Base-by-base conservation (phyloP, 2,797 vertebrate genomes). In the Thalassophryne amazonica region DNA sequence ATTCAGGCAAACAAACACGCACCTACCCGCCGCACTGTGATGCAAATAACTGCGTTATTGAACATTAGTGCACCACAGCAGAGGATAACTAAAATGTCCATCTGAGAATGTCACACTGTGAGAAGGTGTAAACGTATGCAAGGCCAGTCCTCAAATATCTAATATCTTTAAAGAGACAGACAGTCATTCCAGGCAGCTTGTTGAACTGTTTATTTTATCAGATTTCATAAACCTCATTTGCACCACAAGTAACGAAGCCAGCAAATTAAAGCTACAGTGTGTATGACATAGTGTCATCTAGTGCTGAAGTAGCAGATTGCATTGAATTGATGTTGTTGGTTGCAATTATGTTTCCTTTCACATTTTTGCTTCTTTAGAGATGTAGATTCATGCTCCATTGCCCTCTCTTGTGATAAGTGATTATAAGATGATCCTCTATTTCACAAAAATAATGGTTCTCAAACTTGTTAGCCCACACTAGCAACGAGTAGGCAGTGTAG, bases 31-130 rank as follows among this genome's bases (percentile, higher is more conserved):
- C 46, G 48, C 41, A 37, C 35, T 40, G 52, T 52, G 69, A 67
- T 69, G 60, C 41, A 78, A 80, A 84, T 76, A 60, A 75, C 78
- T 76, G 33, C 69, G 49, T 63, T 80, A 78, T 78, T 84, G 80
- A 84, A 81, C 73, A 78, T 77, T 80, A 81, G 60, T 21, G 57
- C 62, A 54, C 68, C 71, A 76, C 75, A 65, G 60, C 73, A 61
- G 56, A 71, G 73, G 71, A 73, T 50, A 75, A 74, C 76, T 68
- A 65, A 78, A 78, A 79, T 52, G 71, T 73, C 80, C 82, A 65
- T 67, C 60, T 72, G 35, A 48, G 43, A 77, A 67, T 65, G 70
- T 76, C 73, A 72, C 69, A 46, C 46, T 36, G 50, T n/a, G 61
- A 36, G 34, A 18, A 38, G 68, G 51, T 12, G 59, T 43, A 61